Percentiles rank a stretch among this genome's conserved stretches.
Conservation (phyloP, 2,113 vertebrate species). For the Eleginops maclovinus region DNA sequence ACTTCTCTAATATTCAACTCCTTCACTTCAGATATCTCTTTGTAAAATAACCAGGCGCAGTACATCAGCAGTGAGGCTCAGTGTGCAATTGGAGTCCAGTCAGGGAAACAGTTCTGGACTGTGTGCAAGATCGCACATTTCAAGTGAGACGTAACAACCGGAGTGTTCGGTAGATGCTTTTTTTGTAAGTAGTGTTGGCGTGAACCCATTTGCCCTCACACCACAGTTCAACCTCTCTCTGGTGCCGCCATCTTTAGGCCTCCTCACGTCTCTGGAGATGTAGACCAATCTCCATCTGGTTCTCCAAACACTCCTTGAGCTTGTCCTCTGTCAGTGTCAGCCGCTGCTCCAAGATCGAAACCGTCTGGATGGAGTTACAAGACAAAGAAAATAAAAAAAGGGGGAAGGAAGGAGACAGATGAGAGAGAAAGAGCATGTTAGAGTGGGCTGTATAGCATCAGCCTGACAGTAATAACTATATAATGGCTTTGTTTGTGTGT, state of each 20-base stretch:
- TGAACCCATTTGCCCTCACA: conserved; percentile 9
- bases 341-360: conserved; percentile 89
- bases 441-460: conserved; percentile 68
- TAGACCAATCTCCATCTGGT: conserved; percentile 88
- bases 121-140: background rate
- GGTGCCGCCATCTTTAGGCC: conserved; percentile 43
- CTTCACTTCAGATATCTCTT: conserved; percentile 48
- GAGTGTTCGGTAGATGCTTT: background rate
- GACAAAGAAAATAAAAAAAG: conserved; percentile 19
- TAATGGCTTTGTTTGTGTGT: conserved; percentile 63
- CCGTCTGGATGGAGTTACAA: conserved; percentile 70
- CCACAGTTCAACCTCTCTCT: conserved; percentile 15
- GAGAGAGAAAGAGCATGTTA: conserved; percentile 58
- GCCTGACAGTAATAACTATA: conserved; percentile 71
- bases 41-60: conserved; percentile 23
- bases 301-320: conserved; percentile 94
- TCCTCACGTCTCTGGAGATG: conserved; percentile 73
- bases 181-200: conserved; percentile 1
- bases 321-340: conserved; percentile 95
- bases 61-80: conserved; percentile 22
- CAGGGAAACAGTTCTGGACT: background rate
- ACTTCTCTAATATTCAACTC: conserved; percentile 67
- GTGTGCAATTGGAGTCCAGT: conserved; percentile 29
- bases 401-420: conserved; percentile 45
- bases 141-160: background rate